These are phyloP conservation scores for Cheirogaleus major DNA, from an alignment of 2,797 vertebrate genomes.

Conservation along the genomic window DNA sequence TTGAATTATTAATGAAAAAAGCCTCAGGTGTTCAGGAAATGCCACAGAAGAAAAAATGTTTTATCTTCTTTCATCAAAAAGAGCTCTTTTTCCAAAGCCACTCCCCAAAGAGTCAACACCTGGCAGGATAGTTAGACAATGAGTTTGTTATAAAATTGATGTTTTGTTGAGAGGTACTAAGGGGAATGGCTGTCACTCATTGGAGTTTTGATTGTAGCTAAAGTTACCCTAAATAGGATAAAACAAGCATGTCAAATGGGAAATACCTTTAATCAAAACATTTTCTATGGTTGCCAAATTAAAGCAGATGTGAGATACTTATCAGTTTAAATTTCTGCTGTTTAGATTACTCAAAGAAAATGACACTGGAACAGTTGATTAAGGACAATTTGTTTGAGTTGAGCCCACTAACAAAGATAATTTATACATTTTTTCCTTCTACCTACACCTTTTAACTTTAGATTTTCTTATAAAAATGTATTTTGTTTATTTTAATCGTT, in stretches of 20 bases:
- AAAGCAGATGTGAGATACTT: constrained; percentile 37
- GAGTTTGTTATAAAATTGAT: background rate
- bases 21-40: constrained; percentile 59
- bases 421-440: background rate
- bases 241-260: constrained; percentile 19
- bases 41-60: constrained; percentile 34
- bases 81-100: background rate
- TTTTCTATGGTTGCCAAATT: constrained; percentile 30
- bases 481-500: background rate
- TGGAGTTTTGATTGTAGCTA: background rate
- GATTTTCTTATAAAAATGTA: constrained; percentile 22
- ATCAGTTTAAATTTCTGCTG: constrained; percentile 36
- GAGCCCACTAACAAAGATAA: background rate
- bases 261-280: constrained; percentile 51
- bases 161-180: background rate
- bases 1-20: constrained; percentile 37
- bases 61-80: constrained; percentile 25
- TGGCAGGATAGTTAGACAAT: background rate
- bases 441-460: background rate
- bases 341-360: constrained; percentile 52
- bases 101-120: background rate
- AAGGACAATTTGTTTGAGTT: background rate
- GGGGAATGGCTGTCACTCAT: background rate
- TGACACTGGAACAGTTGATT: constrained; percentile 24
- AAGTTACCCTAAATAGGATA: background rate